Base-by-base conservation (phyloP, 2,888 invertebrate species). In the Drosophila barbarae region DNA sequence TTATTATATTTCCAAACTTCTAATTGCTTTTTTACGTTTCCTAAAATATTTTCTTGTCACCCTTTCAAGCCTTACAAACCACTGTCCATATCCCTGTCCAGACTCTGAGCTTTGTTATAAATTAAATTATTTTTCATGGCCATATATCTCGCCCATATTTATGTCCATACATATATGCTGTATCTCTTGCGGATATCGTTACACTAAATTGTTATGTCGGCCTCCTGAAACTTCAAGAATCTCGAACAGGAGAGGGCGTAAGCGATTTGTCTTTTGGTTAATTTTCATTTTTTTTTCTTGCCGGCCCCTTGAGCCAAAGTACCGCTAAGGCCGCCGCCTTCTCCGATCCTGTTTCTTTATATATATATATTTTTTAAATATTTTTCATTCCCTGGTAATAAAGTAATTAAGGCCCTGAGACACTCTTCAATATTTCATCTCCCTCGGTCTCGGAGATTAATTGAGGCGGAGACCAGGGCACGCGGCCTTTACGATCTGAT, bases 361-460 rank as follows among this genome's bases (percentile, higher is more conserved):
- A n/a, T 34, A n/a, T 23, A 10, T 23, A 23, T 23, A 13, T 15
- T 23, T 13, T 38, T 28, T 13, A 34, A n/a, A 10, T 21, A 13
- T 36, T 44, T 26, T 21, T 26, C 26, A 68, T 46, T 51, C 44
- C 30, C 53, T 47, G 68, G 81, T 86, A 84, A 84, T 84, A 85
- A 84, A 84, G 83, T 86, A 84, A 84, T 84, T 84, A 84, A 85
- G 76, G 76, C 68, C 85, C 71, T 84, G 86, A 86, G 86, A 86
- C 86, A 80, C 71, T 73, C 74, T 53, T 71, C 73, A 66, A 77
- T 77, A 76, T 74, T 76, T 84, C 77, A 69, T 72, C 28, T 67
- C 41, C 35, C 23, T 56, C 61, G 21, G 30, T 26, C 26, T 6
- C 30, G 58, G 53, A 77, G 66, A 80, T 74, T 77, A 74, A 82